Evolutionary conservation across 1,140 invertebrate genomes (phyloP).

Genomic region (Choristoneura fumiferana): DNA sequence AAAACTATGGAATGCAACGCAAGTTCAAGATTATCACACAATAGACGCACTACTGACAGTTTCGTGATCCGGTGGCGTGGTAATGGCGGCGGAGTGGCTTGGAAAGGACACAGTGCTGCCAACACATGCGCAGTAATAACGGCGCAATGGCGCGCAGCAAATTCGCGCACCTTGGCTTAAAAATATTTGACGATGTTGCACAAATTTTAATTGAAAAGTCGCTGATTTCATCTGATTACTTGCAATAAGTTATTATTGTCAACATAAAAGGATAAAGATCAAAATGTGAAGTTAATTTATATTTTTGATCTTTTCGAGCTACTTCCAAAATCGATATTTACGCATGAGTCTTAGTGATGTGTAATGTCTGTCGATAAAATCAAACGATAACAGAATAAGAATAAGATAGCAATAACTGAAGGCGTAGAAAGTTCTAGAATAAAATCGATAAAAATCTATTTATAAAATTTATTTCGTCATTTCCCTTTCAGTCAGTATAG

Average conservation of each 20-base stretch:
- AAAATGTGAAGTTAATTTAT: too few species aligned
- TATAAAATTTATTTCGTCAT: not conserved
- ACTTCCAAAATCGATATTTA: too few species aligned
- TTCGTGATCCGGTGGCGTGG: slow-evolving; percentile 64
- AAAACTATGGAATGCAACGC: slow-evolving; percentile 36
- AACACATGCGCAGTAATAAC: slow-evolving; percentile 56
- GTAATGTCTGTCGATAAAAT: too few species aligned
- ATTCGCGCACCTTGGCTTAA: not conserved
- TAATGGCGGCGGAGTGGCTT: slow-evolving; percentile 69
- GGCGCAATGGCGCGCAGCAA: slow-evolving; percentile 57
- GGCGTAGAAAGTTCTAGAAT: not conserved
- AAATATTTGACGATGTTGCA: slow-evolving; percentile 21
- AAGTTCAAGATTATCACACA: slow-evolving; percentile 45
- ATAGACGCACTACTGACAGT: slow-evolving; percentile 59
- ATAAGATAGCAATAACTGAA: too few species aligned
- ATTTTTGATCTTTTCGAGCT: too few species aligned
- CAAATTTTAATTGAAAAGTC: too few species aligned
- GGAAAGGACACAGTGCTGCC: slow-evolving; percentile 65
- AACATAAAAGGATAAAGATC: too few species aligned
- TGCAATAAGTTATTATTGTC: too few species aligned
- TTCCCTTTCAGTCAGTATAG: not conserved
- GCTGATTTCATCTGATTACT: too few species aligned
- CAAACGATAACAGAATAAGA: too few species aligned
- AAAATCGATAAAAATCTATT: slow-evolving; percentile 5
- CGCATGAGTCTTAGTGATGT: too few species aligned